Percentiles rank a stretch among this genome's conserved stretches.
phyloP scores from a whole-genome alignment of 2,797 vertebrate species.

The Eidolon dupreanum region DNA sequence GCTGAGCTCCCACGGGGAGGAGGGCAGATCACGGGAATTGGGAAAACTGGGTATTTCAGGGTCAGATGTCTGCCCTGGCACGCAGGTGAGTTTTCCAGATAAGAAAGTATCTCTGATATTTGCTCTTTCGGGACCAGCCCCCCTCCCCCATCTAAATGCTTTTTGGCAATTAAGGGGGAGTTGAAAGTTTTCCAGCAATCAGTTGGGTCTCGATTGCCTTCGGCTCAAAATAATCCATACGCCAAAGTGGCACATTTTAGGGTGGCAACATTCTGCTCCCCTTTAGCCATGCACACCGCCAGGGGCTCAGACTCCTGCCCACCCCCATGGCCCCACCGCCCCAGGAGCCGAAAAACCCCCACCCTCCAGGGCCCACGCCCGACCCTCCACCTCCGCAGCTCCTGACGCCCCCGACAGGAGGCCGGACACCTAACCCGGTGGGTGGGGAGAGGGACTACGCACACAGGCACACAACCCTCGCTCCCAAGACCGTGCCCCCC shows the following conservation, averaged over 20 bases:
- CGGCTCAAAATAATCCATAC: neutral
- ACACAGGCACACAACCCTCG: neutral
- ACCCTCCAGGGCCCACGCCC: too few relatives aligned
- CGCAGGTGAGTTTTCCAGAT: neutral
- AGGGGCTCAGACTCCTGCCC: neutral
- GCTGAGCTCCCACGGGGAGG: neutral
- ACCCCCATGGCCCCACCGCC: neutral
- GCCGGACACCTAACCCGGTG: neutral
- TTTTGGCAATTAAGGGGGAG: neutral
- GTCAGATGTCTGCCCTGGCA: neutral
- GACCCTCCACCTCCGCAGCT: neutral
- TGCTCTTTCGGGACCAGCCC: neutral
- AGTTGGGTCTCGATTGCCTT: neutral
- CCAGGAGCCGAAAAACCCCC: too few relatives aligned
- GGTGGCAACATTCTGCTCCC: neutral
- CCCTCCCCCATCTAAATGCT: neutral
- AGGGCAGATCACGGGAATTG: neutral
- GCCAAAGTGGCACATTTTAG: neutral
- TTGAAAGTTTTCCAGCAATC: too few relatives aligned
- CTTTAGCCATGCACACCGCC: neutral
- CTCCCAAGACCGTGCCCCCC: neutral
- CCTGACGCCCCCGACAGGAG: neutral
- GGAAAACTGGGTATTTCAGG: too few relatives aligned
- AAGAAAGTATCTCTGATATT: neutral
- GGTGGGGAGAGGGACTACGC: neutral